Percentiles rank a stretch among this genome's conserved stretches.
phyloP scores from a whole-genome alignment of 2,113 vertebrate species.

The Apistogramma diplotaenia region DNA sequence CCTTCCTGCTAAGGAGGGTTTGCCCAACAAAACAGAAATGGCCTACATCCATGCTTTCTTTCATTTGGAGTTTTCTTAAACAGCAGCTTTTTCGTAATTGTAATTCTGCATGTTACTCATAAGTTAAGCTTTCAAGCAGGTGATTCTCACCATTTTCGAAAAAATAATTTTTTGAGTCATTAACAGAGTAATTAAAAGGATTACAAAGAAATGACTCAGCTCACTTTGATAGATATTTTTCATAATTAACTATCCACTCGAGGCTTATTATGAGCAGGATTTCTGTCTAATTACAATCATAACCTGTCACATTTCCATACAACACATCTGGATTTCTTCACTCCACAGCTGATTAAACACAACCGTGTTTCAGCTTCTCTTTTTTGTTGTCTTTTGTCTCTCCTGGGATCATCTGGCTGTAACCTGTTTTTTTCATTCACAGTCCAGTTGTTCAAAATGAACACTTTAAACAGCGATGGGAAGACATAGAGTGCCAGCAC shows the following conservation, averaged over 20 bases:
- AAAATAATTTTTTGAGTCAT: not conserved
- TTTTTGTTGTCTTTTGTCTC: not conserved
- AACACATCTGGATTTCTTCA: not conserved
- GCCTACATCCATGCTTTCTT: not conserved
- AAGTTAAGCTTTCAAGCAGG: not conserved
- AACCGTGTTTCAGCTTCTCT: not conserved
- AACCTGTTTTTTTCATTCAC: conserved; percentile 1
- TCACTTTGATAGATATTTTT: not conserved
- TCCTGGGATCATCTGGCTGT: not conserved
- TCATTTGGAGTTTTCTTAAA: not conserved
- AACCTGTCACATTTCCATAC: not conserved
- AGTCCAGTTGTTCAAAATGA: not conserved
- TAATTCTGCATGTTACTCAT: not conserved
- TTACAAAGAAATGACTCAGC: not conserved
- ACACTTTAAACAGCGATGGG: not conserved
- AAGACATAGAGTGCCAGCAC: not conserved
- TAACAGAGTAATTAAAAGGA: not conserved
- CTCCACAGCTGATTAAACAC: not conserved
- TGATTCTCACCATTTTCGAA: not conserved
- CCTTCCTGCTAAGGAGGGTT: not conserved
- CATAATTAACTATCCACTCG: not conserved
- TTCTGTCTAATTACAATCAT: not conserved
- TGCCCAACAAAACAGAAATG: conserved; percentile 1
- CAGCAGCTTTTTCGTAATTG: not conserved
- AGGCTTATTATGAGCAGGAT: not conserved